Conservation (phyloP, 1,140 invertebrate species). For the Trinorchestia longiramus region DNA sequence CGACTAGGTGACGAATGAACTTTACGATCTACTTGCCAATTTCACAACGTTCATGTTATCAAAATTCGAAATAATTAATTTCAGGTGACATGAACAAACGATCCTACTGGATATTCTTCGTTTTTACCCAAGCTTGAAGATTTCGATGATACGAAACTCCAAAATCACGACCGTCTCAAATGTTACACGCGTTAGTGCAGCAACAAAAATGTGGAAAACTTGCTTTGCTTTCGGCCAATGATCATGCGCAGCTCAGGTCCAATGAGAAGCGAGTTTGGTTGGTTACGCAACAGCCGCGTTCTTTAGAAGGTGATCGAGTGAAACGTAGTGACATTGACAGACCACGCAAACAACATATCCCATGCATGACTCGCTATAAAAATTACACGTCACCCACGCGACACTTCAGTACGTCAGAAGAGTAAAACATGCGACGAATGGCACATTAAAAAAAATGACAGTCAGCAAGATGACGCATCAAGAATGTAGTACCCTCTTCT, state of each 20-base stretch:
- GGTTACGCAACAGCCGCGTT: neutral
- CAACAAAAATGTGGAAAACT: neutral
- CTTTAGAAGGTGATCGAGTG: neutral
- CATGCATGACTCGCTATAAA: neutral
- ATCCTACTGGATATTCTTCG: neutral
- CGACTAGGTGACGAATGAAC: neutral
- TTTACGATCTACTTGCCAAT: neutral
- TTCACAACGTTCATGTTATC: neutral
- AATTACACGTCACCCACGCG: neutral
- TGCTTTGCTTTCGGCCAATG: neutral
- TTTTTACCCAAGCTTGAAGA: neutral
- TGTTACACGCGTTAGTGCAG: neutral
- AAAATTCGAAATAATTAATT: neutral
- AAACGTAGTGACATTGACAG: neutral
- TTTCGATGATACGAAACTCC: neutral
- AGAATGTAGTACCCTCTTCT: neutral
- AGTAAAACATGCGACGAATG: neutral
- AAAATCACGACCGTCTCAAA: neutral
- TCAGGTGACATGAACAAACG: neutral
- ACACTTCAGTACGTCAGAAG: neutral
- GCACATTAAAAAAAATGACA: neutral
- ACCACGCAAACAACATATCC: neutral
- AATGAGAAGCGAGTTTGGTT: neutral
- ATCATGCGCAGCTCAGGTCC: neutral
- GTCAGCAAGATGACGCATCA: neutral